Conservation (phyloP, 2,113 vertebrate species). For the Verasper variegatus region DNA sequence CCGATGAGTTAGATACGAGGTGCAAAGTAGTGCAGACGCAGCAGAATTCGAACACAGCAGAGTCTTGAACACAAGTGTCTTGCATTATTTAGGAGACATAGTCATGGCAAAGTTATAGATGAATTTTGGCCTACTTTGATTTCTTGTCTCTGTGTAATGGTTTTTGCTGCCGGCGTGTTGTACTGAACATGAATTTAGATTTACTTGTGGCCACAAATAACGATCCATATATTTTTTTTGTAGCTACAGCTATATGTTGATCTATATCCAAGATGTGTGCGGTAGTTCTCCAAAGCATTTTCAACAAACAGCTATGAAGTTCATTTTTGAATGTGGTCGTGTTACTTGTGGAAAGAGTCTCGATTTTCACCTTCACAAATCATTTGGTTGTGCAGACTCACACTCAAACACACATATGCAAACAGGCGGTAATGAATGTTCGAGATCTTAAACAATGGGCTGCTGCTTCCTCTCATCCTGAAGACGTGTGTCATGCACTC, state of each 20-base stretch:
- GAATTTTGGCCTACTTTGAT: constrained; percentile 76
- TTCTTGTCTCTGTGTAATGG: constrained; percentile 53
- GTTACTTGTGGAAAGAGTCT: neutral
- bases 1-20: constrained; percentile 59
- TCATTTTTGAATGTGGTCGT: neutral
- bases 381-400: neutral
- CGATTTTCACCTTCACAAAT: constrained; percentile 15
- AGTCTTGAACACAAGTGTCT: constrained; percentile 71
- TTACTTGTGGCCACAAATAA: constrained; percentile 21
- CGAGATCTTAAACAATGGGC: constrained; percentile 57
- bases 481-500: constrained; percentile 50
- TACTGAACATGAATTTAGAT: constrained; percentile 28
- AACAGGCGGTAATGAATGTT: constrained; percentile 41
- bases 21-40: constrained; percentile 73
- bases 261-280: neutral
- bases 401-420: constrained; percentile 11
- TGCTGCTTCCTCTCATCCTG: constrained; percentile 54
- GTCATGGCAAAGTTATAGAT: constrained; percentile 77
- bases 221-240: constrained; percentile 24
- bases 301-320: neutral
- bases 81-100: constrained; percentile 82
- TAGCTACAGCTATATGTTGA: neutral
- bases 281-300: neutral
- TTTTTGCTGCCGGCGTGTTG: constrained; percentile 26
- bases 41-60: constrained; percentile 73